Base-by-base conservation (phyloP, 2,797 vertebrate species). In the Sphaeramia orbicularis region DNA sequence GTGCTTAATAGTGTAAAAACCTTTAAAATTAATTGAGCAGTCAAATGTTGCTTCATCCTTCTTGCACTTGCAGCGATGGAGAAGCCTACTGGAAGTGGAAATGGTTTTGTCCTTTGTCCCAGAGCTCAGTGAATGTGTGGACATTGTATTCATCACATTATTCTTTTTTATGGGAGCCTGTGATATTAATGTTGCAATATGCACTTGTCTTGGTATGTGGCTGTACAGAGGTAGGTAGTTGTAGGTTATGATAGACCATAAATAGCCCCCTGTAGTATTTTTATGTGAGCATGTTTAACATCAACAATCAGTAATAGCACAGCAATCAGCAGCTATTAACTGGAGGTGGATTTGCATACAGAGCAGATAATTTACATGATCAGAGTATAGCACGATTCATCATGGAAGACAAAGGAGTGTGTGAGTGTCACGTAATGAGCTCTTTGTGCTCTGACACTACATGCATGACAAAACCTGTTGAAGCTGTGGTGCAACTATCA, bases 11-110 rank as follows among this genome's bases (percentile, higher is more conserved):
- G 83, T 83, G 82, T 87, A 86, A 88, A 89, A 89, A 86, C 67
- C 80, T 81, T 80, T 77, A 72, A 88, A 92, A 88, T 85, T 71
- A 90, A 91, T 86, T 84, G 80, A 84, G 87, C 80, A 83, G 81
- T 65, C 59, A 84, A 89, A 89, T 82, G 71, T 85, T 85, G 69
- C 85, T 81, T 71, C 74, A 81, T 84, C 76, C 61, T 49, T 62
- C 74, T 65, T 60, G 30, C 80, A 82, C 86, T 87, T 13, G n/a
- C n/a, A 81, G 80, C 72, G 35, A 61, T 18, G 58, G 52, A 72
- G 64, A 78, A 66, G 65, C 65, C 21, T n/a, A 30, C 62, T 53
- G 69, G n/a, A 74, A 75, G 77, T 74, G 65, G 65, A 80, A 77
- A 83, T 40, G 19, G 55, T 49, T 76, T 76, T 57, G 56, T 77